phyloP scores from a whole-genome alignment of 53 echinoderm and acorn worm genomes.

The Apostichopus leukothele region DNA sequence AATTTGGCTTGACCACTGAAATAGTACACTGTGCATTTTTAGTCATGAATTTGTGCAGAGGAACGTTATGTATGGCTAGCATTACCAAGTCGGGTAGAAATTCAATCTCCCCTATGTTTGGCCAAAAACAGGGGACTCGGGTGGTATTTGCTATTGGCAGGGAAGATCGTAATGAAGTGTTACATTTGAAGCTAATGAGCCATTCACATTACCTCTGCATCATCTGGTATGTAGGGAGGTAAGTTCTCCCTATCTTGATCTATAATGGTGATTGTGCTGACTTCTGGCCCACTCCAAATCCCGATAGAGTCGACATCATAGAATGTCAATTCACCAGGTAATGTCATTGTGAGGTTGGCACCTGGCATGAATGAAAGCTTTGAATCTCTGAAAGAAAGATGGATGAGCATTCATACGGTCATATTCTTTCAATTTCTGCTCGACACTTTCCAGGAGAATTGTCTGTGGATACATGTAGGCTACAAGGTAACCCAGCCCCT shows the following conservation, averaged over 20 bases:
- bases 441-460: too few species aligned
- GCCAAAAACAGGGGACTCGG: background rate
- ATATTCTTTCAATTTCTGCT: background rate
- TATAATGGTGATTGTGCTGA: background rate
- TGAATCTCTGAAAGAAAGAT: background rate
- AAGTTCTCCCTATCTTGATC: background rate
- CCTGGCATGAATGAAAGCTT: background rate
- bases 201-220: background rate
- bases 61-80: too few species aligned
- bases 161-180: background rate
- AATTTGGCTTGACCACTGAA: too few species aligned
- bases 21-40: too few species aligned
- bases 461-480: background rate
- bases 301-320: slow-evolving; percentile 10
- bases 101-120: background rate
- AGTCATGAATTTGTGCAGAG: too few species aligned
- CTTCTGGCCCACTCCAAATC: slow-evolving; percentile 23
- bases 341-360: slow-evolving; percentile 12
- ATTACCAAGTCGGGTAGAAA: too few species aligned
- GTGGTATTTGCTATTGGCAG: background rate
- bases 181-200: background rate
- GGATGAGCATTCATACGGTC: background rate
- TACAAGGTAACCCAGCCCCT: background rate
- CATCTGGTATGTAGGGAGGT: background rate
- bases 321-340: slow-evolving; percentile 28